Evolutionary conservation across 2,888 invertebrate genomes (phyloP).

Genomic region (Elysia crispata): DNA sequence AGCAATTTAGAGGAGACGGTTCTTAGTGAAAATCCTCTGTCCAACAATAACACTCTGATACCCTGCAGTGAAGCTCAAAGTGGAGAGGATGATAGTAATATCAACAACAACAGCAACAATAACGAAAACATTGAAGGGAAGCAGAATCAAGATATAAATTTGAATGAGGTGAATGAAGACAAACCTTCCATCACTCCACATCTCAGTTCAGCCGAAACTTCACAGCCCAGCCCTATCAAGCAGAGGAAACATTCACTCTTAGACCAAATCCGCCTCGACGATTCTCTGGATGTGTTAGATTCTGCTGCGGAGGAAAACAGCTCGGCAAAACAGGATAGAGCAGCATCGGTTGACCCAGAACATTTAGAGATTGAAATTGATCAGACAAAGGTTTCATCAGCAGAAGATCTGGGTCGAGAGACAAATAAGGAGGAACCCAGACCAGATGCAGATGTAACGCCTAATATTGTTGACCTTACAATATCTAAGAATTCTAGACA

Average conservation of each 20-base stretch:
- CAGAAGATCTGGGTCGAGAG: not conserved
- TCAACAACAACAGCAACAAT: not conserved
- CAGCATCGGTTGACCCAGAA: too few relatives aligned
- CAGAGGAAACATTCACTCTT: conserved; percentile 12
- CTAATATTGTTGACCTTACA: not conserved
- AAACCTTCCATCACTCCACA: too few relatives aligned
- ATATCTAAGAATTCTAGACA: not conserved
- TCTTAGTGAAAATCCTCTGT: too few relatives aligned
- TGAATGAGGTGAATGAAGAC: too few relatives aligned
- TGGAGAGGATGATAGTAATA: not conserved
- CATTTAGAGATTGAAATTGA: too few relatives aligned
- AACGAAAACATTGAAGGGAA: too few relatives aligned
- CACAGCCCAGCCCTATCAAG: not conserved
- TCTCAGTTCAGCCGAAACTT: too few relatives aligned
- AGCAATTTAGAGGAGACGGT: too few relatives aligned
- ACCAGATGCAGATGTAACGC: not conserved
- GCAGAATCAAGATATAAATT: too few relatives aligned
- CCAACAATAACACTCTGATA: too few relatives aligned
- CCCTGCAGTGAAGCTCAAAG: too few relatives aligned
- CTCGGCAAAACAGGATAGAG: not conserved
- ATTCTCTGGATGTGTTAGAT: conserved; percentile 19
- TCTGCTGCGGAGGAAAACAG: not conserved
- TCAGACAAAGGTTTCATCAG: too few relatives aligned
- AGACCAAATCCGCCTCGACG: conserved; percentile 37
- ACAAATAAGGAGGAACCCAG: not conserved